Evolutionary conservation across 2,113 vertebrate species (phyloP), one percentile per base, ranked within the genome.

Genomic region (Chaetura pelagica): DNA sequence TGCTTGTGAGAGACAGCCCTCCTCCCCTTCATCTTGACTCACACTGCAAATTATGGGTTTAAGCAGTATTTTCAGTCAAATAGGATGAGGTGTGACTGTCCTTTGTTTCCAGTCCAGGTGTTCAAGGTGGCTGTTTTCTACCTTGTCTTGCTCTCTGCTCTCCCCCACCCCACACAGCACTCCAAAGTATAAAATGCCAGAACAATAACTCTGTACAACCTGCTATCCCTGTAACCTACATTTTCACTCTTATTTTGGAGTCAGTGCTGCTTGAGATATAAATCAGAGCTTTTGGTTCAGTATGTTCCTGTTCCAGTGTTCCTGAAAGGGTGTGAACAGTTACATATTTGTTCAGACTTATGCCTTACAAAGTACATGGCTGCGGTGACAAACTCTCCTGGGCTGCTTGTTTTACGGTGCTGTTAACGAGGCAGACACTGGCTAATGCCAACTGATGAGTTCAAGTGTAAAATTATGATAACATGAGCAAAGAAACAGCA

Each of bases 271-370:
- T 40, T 74, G 38, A 91, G 84, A 93, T 93, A 93, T 55, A 80
- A 96, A 95, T 88, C 92, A 77, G 82, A 26, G 42, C 75, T 84
- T 90, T 59, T 81, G 55, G 92, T 94, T 96, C 95, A 88, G 75
- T 8, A 7, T 75, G 75, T 93, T 95, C 93, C 32, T 86, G 72
- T 84, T 84, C 79, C 89, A 92, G 84, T 5, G 1, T 72, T 93
- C 77, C 58, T 54, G 6, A 81, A 90, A 92, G 90, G 92, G 93
- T 94, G 95, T 94, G 93, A 93, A 86, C 68, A 67, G 72, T 89
- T 83, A 57, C 72, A 27, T 95, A 80, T 96, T 96, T 96, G 93
- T 95, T 93, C 92, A 93, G 92, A 81, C 88, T 91, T 57, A 55
- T 90, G 79, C 87, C 48, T 91, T 88, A 57, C 49, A 90, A 96